These are phyloP conservation scores for Phrixothrix hirtus DNA, from an alignment of 2,888 invertebrate genomes.

Conservation along the genomic window DNA sequence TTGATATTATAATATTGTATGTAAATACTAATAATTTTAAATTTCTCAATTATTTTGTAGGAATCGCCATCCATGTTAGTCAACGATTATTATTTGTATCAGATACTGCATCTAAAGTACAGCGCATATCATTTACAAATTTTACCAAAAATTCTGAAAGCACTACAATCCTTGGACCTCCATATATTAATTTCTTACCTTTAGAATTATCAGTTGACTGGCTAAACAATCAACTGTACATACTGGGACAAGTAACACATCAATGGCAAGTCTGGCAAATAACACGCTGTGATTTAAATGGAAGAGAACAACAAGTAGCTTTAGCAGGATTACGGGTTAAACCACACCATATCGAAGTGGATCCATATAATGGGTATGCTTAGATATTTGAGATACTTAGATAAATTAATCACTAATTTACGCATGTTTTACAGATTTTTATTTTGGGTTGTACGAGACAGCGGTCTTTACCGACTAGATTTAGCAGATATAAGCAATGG, in stretches of 20 bases:
- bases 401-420: neutral
- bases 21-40: neutral
- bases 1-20: neutral
- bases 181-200: conserved; percentile 66
- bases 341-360: conserved; percentile 83
- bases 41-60: conserved; percentile 53
- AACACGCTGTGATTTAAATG: conserved; percentile 74
- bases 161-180: conserved; percentile 62
- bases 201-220: conserved; percentile 82
- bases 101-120: conserved; percentile 67
- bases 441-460: conserved; percentile 72
- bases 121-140: conserved; percentile 59
- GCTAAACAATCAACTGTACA: conserved; percentile 82
- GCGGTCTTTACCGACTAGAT: conserved; percentile 76
- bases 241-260: conserved; percentile 71
- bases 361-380: conserved; percentile 87
- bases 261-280: conserved; percentile 69
- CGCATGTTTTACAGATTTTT: conserved; percentile 64
- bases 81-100: conserved; percentile 76
- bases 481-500: conserved; percentile 77
- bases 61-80: conserved; percentile 77
- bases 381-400: neutral
- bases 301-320: conserved; percentile 70
- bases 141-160: conserved; percentile 49
- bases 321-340: conserved; percentile 70